phyloP scores from a whole-genome alignment of 2,888 invertebrate species.

The Mylabris sibirica region DNA sequence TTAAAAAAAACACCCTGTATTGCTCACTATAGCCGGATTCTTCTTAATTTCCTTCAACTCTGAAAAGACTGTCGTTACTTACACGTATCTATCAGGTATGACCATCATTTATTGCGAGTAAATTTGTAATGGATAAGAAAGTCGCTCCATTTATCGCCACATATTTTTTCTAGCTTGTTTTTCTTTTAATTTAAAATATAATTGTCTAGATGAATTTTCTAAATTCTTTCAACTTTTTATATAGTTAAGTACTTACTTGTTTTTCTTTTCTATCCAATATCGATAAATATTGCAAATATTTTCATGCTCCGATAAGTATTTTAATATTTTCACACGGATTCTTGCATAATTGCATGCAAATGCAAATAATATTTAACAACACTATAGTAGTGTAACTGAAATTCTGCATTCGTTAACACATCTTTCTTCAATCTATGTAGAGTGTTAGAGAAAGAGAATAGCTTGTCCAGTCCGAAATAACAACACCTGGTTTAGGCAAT shows the following conservation, averaged over 20 bases:
- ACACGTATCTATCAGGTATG: too few species aligned
- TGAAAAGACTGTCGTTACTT: too few species aligned
- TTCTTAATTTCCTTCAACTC: too few species aligned
- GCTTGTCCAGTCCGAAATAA: slow-evolving; percentile 53
- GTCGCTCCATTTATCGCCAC: too few species aligned
- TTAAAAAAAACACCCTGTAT: too few species aligned
- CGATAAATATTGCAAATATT: not conserved
- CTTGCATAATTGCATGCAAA: slow-evolving; percentile 49
- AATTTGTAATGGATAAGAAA: too few species aligned
- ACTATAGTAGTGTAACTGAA: slow-evolving; percentile 48
- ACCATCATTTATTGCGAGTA: too few species aligned
- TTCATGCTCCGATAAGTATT: not conserved
- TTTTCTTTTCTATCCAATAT: not conserved
- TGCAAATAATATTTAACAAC: slow-evolving; percentile 49
- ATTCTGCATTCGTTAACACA: slow-evolving; percentile 58
- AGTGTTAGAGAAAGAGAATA: slow-evolving; percentile 46
- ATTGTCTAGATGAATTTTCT: not conserved
- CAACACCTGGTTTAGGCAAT: slow-evolving; percentile 58
- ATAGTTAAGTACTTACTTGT: not conserved
- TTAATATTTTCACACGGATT: slow-evolving; percentile 38
- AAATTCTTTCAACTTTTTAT: not conserved
- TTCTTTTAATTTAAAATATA: not conserved
- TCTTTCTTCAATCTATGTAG: slow-evolving; percentile 47
- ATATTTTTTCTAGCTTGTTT: not conserved
- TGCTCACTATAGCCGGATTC: too few species aligned